A percentile compares a stretch with the other conserved stretches of the same genome.
These are phyloP conservation scores for Cotesia chilonis DNA, from an alignment of 1,140 invertebrate species.

Conservation along the genomic window DNA sequence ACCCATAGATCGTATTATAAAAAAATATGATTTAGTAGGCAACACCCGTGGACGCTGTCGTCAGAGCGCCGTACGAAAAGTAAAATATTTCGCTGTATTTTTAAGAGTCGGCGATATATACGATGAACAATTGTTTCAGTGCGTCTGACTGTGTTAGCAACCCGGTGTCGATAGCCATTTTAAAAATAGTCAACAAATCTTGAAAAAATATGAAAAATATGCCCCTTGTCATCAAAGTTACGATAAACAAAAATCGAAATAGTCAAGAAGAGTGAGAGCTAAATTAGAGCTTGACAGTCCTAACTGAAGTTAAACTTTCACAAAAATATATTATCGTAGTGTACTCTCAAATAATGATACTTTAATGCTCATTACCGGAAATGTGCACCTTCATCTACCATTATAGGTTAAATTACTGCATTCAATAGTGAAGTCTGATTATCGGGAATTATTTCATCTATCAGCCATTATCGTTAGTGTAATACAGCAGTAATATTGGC, in stretches of 20 bases:
- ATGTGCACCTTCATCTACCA: too few species aligned
- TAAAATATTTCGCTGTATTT: conserved; percentile 67
- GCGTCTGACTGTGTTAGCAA: conserved; percentile 58
- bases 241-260: not conserved
- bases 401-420: too few species aligned
- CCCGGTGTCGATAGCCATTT: conserved; percentile 43
- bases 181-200: conserved; percentile 47
- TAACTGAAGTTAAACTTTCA: too few species aligned
- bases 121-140: conserved; percentile 60
- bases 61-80: conserved; percentile 60
- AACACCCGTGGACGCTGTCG: conserved; percentile 64
- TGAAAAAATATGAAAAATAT: conserved; percentile 47
- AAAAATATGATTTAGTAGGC: conserved; percentile 62
- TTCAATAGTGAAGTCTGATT: too few species aligned
- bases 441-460: too few species aligned
- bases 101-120: conserved; percentile 47
- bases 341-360: too few species aligned
- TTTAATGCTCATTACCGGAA: too few species aligned
- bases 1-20: conserved; percentile 54
- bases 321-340: too few species aligned
- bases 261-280: too few species aligned
- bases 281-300: too few species aligned
- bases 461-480: too few species aligned
- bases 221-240: conserved; percentile 52
- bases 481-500: too few species aligned